Conservation (phyloP, 2,113 vertebrate species). For the Lasiurus cinereus region DNA sequence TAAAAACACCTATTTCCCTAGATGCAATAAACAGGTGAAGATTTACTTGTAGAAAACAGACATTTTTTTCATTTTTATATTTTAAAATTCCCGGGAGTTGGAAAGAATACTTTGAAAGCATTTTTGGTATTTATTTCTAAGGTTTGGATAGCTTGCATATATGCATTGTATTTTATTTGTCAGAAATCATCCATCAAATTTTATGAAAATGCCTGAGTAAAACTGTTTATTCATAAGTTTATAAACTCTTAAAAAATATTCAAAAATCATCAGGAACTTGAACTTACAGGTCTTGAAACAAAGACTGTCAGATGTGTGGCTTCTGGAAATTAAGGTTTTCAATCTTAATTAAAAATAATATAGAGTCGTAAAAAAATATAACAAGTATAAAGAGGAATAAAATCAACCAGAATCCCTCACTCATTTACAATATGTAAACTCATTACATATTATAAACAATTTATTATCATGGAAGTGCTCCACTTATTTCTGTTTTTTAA, state of each 20-base stretch:
- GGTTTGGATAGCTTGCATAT: slow-evolving; percentile 46
- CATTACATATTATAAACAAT: neutral
- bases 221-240: slow-evolving; percentile 37
- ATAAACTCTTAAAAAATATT: slow-evolving; percentile 30
- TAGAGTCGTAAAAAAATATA: neutral
- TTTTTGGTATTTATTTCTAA: slow-evolving; percentile 64
- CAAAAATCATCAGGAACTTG: neutral
- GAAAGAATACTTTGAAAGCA: slow-evolving; percentile 58
- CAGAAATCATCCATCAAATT: slow-evolving; percentile 39
- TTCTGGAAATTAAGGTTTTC: neutral
- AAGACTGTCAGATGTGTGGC: neutral
- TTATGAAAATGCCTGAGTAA: slow-evolving; percentile 42
- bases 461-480: neutral
- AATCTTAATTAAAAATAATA: slow-evolving; percentile 38
- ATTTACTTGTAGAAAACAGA: slow-evolving; percentile 67
- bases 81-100: slow-evolving; percentile 30
- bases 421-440: neutral
- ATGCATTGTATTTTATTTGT: slow-evolving; percentile 46
- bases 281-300: slow-evolving; percentile 4
- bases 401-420: neutral
- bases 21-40: slow-evolving; percentile 58
- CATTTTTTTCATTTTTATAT: slow-evolving; percentile 72
- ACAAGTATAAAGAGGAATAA: neutral
- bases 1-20: slow-evolving; percentile 61
- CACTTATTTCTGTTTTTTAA: neutral